Evolutionary conservation across 2,797 vertebrate species (phyloP), one percentile per base, ranked within the genome.

Genomic region (Centroberyx gerrardi): DNA sequence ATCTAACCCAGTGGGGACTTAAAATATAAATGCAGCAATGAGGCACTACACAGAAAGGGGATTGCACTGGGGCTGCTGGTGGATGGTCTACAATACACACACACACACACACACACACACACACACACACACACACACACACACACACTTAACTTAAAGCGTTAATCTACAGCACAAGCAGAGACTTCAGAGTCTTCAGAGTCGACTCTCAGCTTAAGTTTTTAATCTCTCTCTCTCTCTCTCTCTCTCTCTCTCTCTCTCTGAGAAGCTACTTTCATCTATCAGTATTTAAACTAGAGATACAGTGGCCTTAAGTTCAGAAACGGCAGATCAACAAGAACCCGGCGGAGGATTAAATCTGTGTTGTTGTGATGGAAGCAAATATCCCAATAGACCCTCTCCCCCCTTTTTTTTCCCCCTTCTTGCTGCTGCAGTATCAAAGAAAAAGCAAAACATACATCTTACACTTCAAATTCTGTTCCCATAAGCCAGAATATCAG

Each of bases 181-280:
- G 18, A 87, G 60, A 53, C 29, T 62, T 82, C 60, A 49, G 58
- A 55, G 22, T 58, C 60, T 79, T 66, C 46, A 54, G 40, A 81
- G 62, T 54, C 13, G 29, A 56, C 68, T 78, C 63, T 65, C 31
- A 58, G 52, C 56, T 83, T 78, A 60, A 46, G 51, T 77, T 87
- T 81, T 61, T 70, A 86, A 88, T 90, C 81, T 83, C 66, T 36
- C 55, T n/a, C 44, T 55, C 52, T 40, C 59, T 44, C 48, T 65
- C 46, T 48, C 42, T 58, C 42, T 58, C 44, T 55, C 42, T 58
- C 44, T 55, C 52, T 40, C 59, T 44, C 48, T 65, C 46, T 48
- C 42, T 58, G 59, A 65, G 36, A 68, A 69, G 64, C n/a, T 33
- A 59, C 64, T 76, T 75, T 64, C 38, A 72, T 82, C 71, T 72